Evolutionary conservation across 2,797 vertebrate genomes (phyloP), one percentile per base, ranked within the genome.

Genomic region (Ctenopoma multispine): DNA sequence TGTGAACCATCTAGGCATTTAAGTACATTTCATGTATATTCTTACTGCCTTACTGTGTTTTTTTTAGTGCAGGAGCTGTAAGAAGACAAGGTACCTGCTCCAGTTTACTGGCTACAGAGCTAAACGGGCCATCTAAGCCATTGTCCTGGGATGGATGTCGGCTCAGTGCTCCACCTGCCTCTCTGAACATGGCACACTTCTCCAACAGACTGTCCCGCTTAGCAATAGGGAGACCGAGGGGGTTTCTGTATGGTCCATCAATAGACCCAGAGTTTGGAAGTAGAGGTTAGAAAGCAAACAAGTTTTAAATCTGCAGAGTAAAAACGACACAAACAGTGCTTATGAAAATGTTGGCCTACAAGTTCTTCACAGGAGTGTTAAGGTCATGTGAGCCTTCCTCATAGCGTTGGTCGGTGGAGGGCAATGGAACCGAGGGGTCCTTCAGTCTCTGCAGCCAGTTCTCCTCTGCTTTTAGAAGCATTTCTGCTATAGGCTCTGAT

Each of bases 151-250:
- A 95, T 0, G 89, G 92, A 29, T 95, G 95, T 69, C 90, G 93
- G 38, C 85, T 93, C 24, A 95, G 87, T 4, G 83, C 89, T 81
- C 94, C 96, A 20, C 92, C 81, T 20, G 94, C 87, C 49, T 97
- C 97, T 87, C 93, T 95, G 90, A 99, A 99, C 97, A 99, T 96
- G 69, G 93, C 93, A 71, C 95, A 96, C 90, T 96, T 99, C 92
- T 99, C 97, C 89, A 97, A 85, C 81, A 99, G 91, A 84, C 96
- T 97, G 93, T 99, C 97, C 75, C 96, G 94, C 85, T 97, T 99
- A 64, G 97, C 95, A 64, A 99, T 97, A 0, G 97, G 90, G 66
- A 97, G 75, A 69, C 92, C 91, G 81, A 97, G 73, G 5, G 95
- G 94, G 70, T 90, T 94, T 72, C 97, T 99, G 72, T 24, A 69